Percentiles rank a stretch among this genome's conserved stretches.
These are phyloP conservation scores for Drosophila ezoana DNA, from an alignment of 2,888 invertebrate species.

Conservation along the genomic window DNA sequence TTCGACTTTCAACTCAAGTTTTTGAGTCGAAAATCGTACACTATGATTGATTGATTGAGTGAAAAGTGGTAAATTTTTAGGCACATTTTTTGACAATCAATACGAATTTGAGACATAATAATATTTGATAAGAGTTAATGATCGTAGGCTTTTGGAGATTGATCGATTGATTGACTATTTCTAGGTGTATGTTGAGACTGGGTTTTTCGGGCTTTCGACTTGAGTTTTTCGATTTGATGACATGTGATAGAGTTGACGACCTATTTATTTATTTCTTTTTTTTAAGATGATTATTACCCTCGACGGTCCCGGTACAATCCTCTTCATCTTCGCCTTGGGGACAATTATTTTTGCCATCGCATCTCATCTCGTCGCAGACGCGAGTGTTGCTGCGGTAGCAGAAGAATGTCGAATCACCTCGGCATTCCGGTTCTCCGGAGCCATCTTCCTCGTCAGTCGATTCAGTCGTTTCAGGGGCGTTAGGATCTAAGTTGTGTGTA, in stretches of 20 bases:
- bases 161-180: too few relatives aligned
- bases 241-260: slow-evolving; percentile 1
- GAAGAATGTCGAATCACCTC: slow-evolving; percentile 80
- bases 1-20: too few relatives aligned
- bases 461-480: slow-evolving; percentile 16
- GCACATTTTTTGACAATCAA: too few relatives aligned
- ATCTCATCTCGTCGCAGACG: slow-evolving; percentile 82
- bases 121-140: too few relatives aligned
- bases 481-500: slow-evolving; percentile 27
- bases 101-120: too few relatives aligned
- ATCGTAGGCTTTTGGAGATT: too few relatives aligned
- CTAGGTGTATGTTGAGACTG: too few relatives aligned
- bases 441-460: slow-evolving; percentile 44
- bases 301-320: slow-evolving; percentile 54
- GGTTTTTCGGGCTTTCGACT: background rate
- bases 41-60: background rate
- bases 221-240: slow-evolving; percentile 2
- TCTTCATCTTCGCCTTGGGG: slow-evolving; percentile 83
- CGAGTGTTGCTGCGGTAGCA: slow-evolving; percentile 66
- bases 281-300: slow-evolving; percentile 43
- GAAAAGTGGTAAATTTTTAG: background rate
- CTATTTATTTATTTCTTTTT: background rate
- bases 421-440: slow-evolving; percentile 71
- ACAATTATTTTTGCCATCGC: slow-evolving; percentile 81
- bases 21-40: too few relatives aligned